Conservation (phyloP, 2,888 invertebrate genomes). For the Celastrina argiolus region DNA sequence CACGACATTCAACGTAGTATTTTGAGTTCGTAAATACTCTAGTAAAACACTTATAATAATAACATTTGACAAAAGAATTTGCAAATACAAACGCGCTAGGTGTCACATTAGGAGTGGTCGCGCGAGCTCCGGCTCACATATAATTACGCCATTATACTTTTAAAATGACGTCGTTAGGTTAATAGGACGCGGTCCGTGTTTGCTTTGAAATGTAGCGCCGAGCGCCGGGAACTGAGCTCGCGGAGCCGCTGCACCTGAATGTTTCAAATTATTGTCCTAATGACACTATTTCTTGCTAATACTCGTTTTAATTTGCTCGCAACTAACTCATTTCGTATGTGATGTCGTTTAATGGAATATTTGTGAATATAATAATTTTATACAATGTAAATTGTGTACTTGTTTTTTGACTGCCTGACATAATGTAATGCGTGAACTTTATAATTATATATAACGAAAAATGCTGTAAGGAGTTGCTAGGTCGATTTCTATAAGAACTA, state of each 20-base stretch:
- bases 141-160: slow-evolving; percentile 7
- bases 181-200: slow-evolving; percentile 7
- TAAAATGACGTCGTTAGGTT: slow-evolving; percentile 9
- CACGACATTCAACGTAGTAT: too few species aligned
- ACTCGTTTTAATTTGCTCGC: not conserved
- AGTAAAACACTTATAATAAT: too few species aligned
- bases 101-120: not conserved
- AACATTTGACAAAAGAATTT: not conserved
- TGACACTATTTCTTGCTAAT: not conserved
- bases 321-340: not conserved
- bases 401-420: too few species aligned
- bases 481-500: too few species aligned
- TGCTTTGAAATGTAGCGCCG: slow-evolving; percentile 4
- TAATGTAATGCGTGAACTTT: too few species aligned
- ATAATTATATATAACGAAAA: too few species aligned
- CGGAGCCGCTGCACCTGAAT: not conserved
- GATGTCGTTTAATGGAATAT: not conserved
- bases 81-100: not conserved
- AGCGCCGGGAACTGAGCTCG: not conserved
- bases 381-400: too few species aligned
- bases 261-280: slow-evolving; percentile 10
- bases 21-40: too few species aligned
- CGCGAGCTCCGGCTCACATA: not conserved
- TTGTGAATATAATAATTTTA: not conserved
- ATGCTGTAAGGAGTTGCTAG: too few species aligned